phyloP scores from a whole-genome alignment of 2,797 vertebrate species.

The Crypturellus tataupa region DNA sequence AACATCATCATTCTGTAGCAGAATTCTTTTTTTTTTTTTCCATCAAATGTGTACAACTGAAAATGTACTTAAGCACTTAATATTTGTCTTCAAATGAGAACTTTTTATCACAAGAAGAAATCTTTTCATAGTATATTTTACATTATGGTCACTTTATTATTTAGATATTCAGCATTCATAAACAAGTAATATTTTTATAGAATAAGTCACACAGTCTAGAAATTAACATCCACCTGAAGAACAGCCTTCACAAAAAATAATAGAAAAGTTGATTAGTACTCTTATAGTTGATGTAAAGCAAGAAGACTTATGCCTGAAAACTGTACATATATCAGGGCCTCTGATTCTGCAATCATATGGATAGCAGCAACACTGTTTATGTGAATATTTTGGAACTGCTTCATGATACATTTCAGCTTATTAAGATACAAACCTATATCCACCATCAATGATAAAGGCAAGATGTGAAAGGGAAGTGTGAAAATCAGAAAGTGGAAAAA shows the following conservation, averaged over 20 bases:
- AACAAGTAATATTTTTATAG: slow-evolving; percentile 63
- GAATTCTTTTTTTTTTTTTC: not conserved
- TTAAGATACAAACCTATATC: not conserved
- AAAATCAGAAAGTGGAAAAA: not conserved
- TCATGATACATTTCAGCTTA: not conserved
- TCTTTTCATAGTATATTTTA: not conserved
- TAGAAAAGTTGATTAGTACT: not conserved
- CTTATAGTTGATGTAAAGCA: slow-evolving; percentile 20
- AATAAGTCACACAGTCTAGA: slow-evolving; percentile 51
- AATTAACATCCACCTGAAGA: slow-evolving; percentile 55
- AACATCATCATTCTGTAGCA: not conserved
- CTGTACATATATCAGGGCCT: not conserved
- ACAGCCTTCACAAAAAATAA: not conserved
- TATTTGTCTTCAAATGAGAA: not conserved
- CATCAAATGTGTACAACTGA: not conserved
- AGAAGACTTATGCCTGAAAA: slow-evolving; percentile 29
- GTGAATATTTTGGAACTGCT: not conserved
- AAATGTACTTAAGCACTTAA: not conserved
- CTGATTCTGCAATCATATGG: not conserved
- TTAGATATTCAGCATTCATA: slow-evolving; percentile 63
- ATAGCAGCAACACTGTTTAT: not conserved
- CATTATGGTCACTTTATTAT: slow-evolving; percentile 35
- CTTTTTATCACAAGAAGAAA: not conserved
- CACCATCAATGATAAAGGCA: not conserved
- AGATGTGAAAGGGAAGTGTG: not conserved